Conservation (phyloP, 2,797 vertebrate genomes). For the Anabas testudineus region DNA sequence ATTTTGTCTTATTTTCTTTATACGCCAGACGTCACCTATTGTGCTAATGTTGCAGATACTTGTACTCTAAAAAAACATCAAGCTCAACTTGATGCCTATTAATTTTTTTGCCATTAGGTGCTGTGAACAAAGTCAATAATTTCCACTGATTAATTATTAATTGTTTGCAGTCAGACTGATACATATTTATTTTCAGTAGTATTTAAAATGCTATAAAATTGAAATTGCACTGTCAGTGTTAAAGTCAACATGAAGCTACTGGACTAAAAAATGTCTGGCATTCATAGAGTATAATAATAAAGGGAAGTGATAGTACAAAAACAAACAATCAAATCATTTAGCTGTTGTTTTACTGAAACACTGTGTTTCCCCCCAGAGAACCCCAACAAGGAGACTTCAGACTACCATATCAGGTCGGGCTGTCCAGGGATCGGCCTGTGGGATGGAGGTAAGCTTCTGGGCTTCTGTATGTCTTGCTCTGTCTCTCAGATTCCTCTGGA, state of each 20-base stretch:
- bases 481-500: constrained; percentile 84
- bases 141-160: constrained; percentile 2
- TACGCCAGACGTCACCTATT: constrained; percentile 10
- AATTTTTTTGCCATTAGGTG: constrained; percentile 12
- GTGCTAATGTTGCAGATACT: not conserved
- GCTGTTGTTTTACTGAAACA: constrained; percentile 56
- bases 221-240: constrained; percentile 5
- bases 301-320: constrained; percentile 47
- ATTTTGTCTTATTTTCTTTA: constrained; percentile 21
- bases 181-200: not conserved
- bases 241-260: constrained; percentile 30
- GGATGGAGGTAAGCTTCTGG: constrained; percentile 73
- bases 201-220: constrained; percentile 7
- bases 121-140: not conserved
- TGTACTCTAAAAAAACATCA: constrained; percentile 9
- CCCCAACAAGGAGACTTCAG: constrained; percentile 77
- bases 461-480: constrained; percentile 68
- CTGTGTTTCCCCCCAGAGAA: constrained; percentile 43
- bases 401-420: constrained; percentile 77
- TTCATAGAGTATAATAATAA: constrained; percentile 10
- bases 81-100: constrained; percentile 14
- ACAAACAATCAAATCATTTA: constrained; percentile 59
- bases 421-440: constrained; percentile 76
- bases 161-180: not conserved
- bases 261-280: constrained; percentile 17